These are phyloP conservation scores for Octopus bimaculoides DNA, from an alignment of 1,140 invertebrate genomes.

Conservation along the genomic window DNA sequence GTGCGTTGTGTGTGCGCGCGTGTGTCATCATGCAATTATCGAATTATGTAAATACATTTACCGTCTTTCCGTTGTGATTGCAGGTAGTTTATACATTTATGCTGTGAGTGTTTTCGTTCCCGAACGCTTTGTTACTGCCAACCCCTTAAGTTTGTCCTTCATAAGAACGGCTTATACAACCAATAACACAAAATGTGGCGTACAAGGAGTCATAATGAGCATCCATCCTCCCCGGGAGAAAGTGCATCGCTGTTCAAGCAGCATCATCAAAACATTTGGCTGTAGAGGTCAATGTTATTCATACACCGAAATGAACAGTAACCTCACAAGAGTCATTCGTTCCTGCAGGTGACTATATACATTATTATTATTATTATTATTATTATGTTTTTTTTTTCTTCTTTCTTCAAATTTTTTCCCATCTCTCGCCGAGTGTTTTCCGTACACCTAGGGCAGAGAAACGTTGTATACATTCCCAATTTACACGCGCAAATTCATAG, in stretches of 20 bases:
- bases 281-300: conserved; percentile 8
- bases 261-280: conserved; percentile 3
- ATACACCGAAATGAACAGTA: conserved; percentile 1
- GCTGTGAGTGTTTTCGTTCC: background rate
- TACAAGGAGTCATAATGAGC: background rate
- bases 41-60: background rate
- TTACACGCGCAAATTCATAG: too few species aligned
- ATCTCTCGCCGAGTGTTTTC: too few species aligned
- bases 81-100: conserved; percentile 1
- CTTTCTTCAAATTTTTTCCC: too few species aligned
- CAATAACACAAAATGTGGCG: background rate
- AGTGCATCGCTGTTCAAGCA: background rate
- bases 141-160: background rate
- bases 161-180: background rate
- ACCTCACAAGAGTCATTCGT: background rate
- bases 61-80: background rate
- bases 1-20: too few species aligned
- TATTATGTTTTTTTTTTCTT: too few species aligned
- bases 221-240: background rate
- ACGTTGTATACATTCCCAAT: too few species aligned
- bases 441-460: too few species aligned
- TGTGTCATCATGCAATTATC: too few species aligned
- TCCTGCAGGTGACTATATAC: background rate
- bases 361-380: too few species aligned
- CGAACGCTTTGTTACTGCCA: background rate